These are phyloP conservation scores for Plectrocnemia conspersa DNA, from an alignment of 1,140 invertebrate genomes.

Conservation along the genomic window DNA sequence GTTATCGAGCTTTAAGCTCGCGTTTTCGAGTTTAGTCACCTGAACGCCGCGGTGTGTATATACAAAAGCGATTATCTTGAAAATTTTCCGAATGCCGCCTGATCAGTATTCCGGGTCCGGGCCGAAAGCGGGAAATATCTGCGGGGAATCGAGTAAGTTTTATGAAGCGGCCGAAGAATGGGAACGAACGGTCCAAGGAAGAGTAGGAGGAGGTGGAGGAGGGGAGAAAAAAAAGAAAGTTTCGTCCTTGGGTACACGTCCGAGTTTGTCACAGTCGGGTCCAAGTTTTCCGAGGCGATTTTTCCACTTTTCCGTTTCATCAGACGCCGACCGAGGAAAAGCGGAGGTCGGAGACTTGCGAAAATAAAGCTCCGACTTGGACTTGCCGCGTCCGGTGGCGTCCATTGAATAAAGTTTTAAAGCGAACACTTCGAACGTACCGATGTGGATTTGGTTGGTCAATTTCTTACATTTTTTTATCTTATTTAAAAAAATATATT, in stretches of 20 bases:
- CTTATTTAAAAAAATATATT: too few species aligned
- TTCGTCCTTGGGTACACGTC: slow-evolving; percentile 6
- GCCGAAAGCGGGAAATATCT: background rate
- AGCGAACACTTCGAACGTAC: slow-evolving; percentile 5
- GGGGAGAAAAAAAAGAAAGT: slow-evolving; percentile 5
- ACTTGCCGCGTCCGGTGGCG: background rate
- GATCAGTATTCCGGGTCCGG: too few species aligned
- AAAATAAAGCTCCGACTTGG: slow-evolving; percentile 4
- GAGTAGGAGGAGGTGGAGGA: slow-evolving; percentile 1
- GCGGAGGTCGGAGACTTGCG: background rate
- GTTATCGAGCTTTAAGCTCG: too few species aligned
- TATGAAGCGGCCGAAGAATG: slow-evolving; percentile 6
- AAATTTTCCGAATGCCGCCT: too few species aligned
- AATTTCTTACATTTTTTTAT: too few species aligned
- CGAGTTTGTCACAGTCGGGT: slow-evolving; percentile 2
- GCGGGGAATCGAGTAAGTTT: slow-evolving; percentile 1
- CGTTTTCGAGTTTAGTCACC: too few species aligned
- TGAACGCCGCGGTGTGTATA: too few species aligned
- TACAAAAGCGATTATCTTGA: too few species aligned
- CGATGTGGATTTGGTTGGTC: too few species aligned
- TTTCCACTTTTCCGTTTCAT: slow-evolving; percentile 12
- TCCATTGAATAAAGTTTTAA: slow-evolving; percentile 15
- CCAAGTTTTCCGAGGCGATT: slow-evolving; percentile 9
- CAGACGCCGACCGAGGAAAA: background rate
- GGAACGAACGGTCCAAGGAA: too few species aligned